These are phyloP conservation scores for Ennomos fuscantarius DNA, from an alignment of 2,888 invertebrate species.

Conservation along the genomic window DNA sequence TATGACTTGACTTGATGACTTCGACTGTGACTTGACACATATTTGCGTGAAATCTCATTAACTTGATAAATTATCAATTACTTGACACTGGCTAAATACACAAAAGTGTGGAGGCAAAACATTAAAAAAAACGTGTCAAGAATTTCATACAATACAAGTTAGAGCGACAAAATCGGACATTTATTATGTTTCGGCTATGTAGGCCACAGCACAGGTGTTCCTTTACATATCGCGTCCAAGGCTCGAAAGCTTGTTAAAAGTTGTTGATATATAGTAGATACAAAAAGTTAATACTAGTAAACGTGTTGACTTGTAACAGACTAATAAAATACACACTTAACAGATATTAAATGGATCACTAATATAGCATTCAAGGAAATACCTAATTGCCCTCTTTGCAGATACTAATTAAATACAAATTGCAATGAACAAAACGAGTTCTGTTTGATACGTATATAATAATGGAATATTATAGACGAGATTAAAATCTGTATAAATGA, in stretches of 20 bases:
- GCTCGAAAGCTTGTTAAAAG: too few relatives aligned
- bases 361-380: constrained; percentile 66
- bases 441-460: constrained; percentile 36
- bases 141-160: not conserved
- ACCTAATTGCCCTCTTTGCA: constrained; percentile 67
- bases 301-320: not conserved
- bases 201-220: constrained; percentile 20
- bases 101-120: too few relatives aligned
- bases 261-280: not conserved
- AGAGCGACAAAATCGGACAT: constrained; percentile 1
- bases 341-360: constrained; percentile 29
- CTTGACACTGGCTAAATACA: too few relatives aligned
- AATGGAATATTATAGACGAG: constrained; percentile 41
- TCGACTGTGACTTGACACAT: too few relatives aligned
- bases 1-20: too few relatives aligned
- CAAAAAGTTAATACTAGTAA: not conserved
- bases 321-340: constrained; percentile 1
- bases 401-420: constrained; percentile 44
- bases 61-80: too few relatives aligned
- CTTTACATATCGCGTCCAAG: not conserved
- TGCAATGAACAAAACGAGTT: constrained; percentile 67
- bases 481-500: not conserved
- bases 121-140: too few relatives aligned
- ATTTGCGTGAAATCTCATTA: too few relatives aligned
- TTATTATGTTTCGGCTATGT: constrained; percentile 3